phyloP scores from a whole-genome alignment of 2,888 invertebrate species.

The Alloplasta piceator region DNA sequence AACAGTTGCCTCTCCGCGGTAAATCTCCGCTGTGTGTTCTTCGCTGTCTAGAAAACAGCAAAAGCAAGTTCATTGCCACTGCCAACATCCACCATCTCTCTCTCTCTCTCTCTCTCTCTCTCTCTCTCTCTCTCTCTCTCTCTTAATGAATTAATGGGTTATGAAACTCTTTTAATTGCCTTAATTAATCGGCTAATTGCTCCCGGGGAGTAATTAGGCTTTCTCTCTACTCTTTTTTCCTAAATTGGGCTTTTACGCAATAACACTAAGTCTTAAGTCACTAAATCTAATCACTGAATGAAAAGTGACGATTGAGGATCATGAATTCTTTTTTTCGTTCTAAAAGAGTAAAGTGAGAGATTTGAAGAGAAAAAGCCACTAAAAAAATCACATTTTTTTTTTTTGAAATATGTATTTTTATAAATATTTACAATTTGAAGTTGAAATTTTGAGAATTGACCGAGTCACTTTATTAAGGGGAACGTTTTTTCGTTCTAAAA shows the following conservation, averaged over 20 bases:
- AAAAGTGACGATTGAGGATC: no score
- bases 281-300: no score
- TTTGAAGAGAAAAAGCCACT: no score
- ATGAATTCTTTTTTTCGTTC: no score
- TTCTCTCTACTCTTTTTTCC: background rate
- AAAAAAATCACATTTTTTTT: no score
- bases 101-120: conserved; percentile 29
- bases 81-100: conserved; percentile 43
- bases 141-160: conserved; percentile 63
- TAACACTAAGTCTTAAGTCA: no score
- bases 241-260: conserved; percentile 32
- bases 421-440: no score
- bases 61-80: conserved; percentile 73
- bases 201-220: conserved; percentile 71
- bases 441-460: no score
- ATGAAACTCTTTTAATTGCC: conserved; percentile 70
- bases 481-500: no score
- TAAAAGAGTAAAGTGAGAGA: no score
- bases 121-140: conserved; percentile 25
- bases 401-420: no score
- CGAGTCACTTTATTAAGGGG: no score
- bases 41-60: conserved; percentile 37
- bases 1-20: conserved; percentile 64
- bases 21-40: conserved; percentile 29
- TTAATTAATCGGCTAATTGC: conserved; percentile 75